Evolutionary conservation across 2,888 invertebrate genomes (phyloP).

Genomic region (Drosophila maculinotata): DNA sequence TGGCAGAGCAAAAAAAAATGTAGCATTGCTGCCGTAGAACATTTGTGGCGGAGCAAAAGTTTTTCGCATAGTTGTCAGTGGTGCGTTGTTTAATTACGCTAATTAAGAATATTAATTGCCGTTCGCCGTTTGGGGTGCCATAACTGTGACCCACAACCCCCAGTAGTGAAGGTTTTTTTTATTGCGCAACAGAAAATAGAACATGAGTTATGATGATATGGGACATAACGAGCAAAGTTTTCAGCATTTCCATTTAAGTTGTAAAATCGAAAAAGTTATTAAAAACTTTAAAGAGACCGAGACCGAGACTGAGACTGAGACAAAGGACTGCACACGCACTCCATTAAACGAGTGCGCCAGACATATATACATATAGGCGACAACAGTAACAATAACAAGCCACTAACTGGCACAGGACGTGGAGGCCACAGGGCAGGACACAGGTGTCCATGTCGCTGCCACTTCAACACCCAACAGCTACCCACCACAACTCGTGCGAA

Average conservation of each 20-base stretch:
- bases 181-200: constrained; percentile 60
- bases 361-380: constrained; percentile 47
- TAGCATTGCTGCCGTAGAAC: constrained; percentile 37
- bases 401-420: constrained; percentile 63
- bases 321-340: constrained; percentile 68
- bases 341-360: constrained; percentile 63
- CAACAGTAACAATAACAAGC: constrained; percentile 67
- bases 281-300: constrained; percentile 66
- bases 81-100: constrained; percentile 84
- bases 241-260: constrained; percentile 72
- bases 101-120: constrained; percentile 85
- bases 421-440: constrained; percentile 39
- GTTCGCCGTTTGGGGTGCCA: constrained; percentile 50
- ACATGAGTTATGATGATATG: constrained; percentile 75
- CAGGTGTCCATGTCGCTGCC: constrained; percentile 76
- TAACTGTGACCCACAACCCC: constrained; percentile 26
- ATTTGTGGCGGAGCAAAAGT: constrained; percentile 54
- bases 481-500: constrained; percentile 23
- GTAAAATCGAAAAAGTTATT: constrained; percentile 77
- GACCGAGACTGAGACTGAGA: constrained; percentile 14
- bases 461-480: constrained; percentile 67
- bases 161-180: constrained; percentile 9
- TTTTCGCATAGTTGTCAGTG: constrained; percentile 84
- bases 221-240: constrained; percentile 68
- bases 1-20: constrained; percentile 22